A percentile compares a stretch with the other conserved stretches of the same genome.
These are phyloP conservation scores for Gallinago nigripennis DNA, from an alignment of 2,797 vertebrate genomes.

Conservation along the genomic window DNA sequence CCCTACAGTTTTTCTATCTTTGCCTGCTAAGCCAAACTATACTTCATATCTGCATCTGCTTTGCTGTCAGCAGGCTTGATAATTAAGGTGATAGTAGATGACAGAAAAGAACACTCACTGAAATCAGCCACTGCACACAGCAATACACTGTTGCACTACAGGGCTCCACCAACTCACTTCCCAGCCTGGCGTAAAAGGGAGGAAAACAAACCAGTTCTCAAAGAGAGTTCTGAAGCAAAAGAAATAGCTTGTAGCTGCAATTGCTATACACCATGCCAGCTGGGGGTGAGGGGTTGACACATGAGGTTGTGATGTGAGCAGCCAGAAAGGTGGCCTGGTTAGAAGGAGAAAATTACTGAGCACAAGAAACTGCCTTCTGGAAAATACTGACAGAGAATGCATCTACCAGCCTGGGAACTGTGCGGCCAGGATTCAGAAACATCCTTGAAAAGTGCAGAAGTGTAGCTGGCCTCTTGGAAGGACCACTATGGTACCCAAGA, in stretches of 20 bases:
- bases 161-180: neutral
- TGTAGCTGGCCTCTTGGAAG: neutral
- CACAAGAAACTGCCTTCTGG: neutral
- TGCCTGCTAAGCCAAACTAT: neutral
- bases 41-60: neutral
- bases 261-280: neutral
- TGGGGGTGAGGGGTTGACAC: neutral
- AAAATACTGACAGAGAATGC: neutral
- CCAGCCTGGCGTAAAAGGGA: neutral
- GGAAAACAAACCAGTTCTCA: neutral
- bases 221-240: neutral
- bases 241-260: neutral
- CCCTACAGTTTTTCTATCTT: neutral
- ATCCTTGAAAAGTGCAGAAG: neutral
- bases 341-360: neutral
- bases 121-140: neutral
- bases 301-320: neutral
- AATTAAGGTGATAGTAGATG: neutral
- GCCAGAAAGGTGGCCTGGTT: neutral
- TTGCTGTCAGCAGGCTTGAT: neutral
- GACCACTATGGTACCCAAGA: neutral
- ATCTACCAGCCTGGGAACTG: neutral
- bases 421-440: neutral
- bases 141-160: too few species aligned
- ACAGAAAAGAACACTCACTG: neutral